phyloP scores from a whole-genome alignment of 2,113 vertebrate genomes.

The Tor tambroides region DNA sequence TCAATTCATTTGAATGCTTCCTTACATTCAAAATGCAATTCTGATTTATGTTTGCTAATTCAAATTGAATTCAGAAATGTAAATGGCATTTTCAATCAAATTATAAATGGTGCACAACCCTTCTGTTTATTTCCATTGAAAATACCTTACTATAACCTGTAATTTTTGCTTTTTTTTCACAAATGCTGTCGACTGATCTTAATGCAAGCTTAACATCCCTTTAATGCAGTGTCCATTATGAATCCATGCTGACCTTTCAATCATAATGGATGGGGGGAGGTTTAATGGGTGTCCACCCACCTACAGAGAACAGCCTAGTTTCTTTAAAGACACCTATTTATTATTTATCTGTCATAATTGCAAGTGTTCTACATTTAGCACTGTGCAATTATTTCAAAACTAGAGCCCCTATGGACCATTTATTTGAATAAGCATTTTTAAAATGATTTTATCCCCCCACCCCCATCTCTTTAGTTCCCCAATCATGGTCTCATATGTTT shows the following conservation, averaged over 20 bases:
- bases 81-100: background rate
- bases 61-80: background rate
- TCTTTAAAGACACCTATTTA: constrained; percentile 41
- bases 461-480: background rate
- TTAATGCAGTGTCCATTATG: constrained; percentile 20
- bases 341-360: constrained; percentile 58
- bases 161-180: background rate
- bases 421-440: constrained; percentile 46
- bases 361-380: constrained; percentile 45
- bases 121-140: background rate
- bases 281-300: constrained; percentile 23
- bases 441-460: constrained; percentile 1
- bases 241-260: constrained; percentile 32
- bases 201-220: background rate
- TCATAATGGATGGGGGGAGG: constrained; percentile 36
- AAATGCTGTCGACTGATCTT: background rate
- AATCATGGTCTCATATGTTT: constrained; percentile 50
- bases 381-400: constrained; percentile 56
- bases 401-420: constrained; percentile 47
- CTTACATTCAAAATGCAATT: background rate
- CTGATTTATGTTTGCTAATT: background rate
- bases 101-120: background rate
- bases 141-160: background rate
- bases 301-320: constrained; percentile 34
- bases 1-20: background rate